A percentile compares a stretch with the other conserved stretches of the same genome.
phyloP scores from a whole-genome alignment of 2,797 vertebrate genomes.

The Alectoris magna region DNA sequence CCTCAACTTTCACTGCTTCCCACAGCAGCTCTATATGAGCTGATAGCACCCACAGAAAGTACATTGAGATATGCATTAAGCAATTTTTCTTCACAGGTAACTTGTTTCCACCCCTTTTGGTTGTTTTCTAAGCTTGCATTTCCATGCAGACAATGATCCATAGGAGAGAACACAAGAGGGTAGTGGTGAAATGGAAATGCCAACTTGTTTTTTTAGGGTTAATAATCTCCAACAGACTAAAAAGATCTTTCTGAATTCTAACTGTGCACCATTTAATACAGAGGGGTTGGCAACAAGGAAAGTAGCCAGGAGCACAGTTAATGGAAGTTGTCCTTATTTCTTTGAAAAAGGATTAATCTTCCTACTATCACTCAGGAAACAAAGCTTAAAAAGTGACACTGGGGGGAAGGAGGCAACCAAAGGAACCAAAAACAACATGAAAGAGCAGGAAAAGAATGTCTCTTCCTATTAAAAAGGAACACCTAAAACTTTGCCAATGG shows the following conservation, averaged over 20 bases:
- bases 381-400: neutral
- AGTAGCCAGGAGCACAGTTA: neutral
- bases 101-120: neutral
- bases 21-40: neutral
- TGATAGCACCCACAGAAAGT: neutral
- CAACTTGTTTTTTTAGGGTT: neutral
- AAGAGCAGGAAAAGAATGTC: neutral
- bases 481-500: neutral
- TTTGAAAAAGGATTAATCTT: constrained; percentile 32
- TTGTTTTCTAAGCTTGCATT: neutral
- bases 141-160: neutral
- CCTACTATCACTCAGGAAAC: neutral
- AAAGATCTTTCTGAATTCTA: neutral
- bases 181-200: neutral
- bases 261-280: neutral
- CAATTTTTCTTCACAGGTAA: neutral
- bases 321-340: neutral
- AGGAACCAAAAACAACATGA: neutral
- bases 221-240: neutral
- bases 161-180: neutral
- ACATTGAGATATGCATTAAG: neutral
- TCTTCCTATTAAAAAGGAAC: neutral
- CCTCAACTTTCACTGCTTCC: neutral
- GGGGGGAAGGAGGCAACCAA: neutral
- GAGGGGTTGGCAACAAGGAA: neutral